phyloP scores from a whole-genome alignment of 1,140 invertebrate species.

The Akabosia matsudoensis region DNA sequence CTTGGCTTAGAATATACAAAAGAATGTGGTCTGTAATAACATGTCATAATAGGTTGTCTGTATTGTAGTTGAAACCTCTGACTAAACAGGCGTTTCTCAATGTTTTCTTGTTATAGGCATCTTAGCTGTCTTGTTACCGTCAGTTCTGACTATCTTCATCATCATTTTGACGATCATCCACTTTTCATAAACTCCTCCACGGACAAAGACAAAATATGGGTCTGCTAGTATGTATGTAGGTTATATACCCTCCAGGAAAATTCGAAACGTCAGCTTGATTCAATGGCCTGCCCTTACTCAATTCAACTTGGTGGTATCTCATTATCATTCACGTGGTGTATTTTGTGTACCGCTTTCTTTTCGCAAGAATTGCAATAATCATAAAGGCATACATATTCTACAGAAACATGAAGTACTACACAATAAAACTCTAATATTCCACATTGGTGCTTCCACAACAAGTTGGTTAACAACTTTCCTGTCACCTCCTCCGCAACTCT shows the following conservation, averaged over 20 bases:
- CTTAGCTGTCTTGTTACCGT: not conserved
- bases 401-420: too few relatives aligned
- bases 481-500: not conserved
- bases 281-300: not conserved
- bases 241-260: not conserved
- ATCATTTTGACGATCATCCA: not conserved
- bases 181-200: not conserved
- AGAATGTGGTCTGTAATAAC: too few relatives aligned
- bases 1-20: too few relatives aligned
- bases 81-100: not conserved
- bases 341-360: not conserved
- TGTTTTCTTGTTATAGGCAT: not conserved
- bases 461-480: not conserved
- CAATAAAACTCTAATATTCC: too few relatives aligned
- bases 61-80: too few relatives aligned
- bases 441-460: too few relatives aligned
- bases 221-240: not conserved
- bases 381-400: too few relatives aligned
- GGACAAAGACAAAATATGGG: too few relatives aligned
- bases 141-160: not conserved
- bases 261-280: not conserved
- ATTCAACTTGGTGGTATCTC: not conserved
- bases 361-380: not conserved
- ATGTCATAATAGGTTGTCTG: too few relatives aligned
- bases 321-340: not conserved